phyloP scores from a whole-genome alignment of 2,113 vertebrate species.

The Daubentonia madagascariensis region DNA sequence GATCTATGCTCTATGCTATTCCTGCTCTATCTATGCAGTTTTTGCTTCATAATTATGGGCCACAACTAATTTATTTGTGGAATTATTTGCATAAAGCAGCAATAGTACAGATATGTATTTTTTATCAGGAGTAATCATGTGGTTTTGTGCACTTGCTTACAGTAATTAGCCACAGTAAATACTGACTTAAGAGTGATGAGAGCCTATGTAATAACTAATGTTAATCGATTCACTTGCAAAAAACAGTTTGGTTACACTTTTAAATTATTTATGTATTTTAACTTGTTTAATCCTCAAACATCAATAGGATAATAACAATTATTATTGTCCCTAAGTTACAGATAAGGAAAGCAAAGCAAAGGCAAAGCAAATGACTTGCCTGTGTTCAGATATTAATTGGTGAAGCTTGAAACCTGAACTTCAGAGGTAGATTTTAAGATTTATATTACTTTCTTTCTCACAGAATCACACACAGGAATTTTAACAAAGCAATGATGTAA shows the following conservation, averaged over 20 bases:
- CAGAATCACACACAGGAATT: not conserved
- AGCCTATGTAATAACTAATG: not conserved
- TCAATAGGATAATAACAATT: not conserved
- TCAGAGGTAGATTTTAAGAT: not conserved
- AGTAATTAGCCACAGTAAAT: not conserved
- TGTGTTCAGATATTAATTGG: not conserved
- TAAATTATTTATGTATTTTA: not conserved
- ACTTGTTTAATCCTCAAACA: not conserved
- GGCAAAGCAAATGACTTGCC: not conserved
- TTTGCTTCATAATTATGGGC: not conserved
- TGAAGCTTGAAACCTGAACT: not conserved
- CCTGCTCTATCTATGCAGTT: not conserved
- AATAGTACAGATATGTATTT: not conserved
- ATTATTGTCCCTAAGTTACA: not conserved
- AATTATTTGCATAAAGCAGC: not conserved
- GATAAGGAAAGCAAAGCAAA: not conserved
- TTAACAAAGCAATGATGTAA: not conserved
- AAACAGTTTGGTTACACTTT: not conserved
- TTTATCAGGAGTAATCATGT: not conserved
- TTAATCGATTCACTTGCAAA: not conserved
- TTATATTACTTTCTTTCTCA: not conserved
- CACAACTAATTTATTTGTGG: not conserved
- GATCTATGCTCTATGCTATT: not conserved
- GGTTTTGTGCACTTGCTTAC: not conserved
- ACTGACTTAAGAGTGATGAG: not conserved